Evolutionary conservation across 2,888 invertebrate species (phyloP).

Genomic region (Bedellia somnulentella): DNA sequence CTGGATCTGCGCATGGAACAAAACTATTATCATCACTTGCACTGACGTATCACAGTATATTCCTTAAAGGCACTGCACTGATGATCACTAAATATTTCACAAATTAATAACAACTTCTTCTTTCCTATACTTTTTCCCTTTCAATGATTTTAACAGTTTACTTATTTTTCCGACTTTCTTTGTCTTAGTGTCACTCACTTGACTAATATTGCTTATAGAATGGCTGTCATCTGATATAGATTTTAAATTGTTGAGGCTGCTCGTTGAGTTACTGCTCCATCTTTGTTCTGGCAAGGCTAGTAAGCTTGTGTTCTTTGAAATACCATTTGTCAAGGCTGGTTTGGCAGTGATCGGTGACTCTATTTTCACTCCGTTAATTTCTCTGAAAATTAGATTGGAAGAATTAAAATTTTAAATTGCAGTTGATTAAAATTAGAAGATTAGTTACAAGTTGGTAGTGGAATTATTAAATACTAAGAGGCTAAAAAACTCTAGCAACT

Average conservation of each 20-base stretch:
- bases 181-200: conserved; percentile 10
- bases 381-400: too few relatives aligned
- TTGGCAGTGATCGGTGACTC: too few relatives aligned
- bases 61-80: too few relatives aligned
- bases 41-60: too few relatives aligned
- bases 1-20: too few relatives aligned
- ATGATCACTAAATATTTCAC: too few relatives aligned
- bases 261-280: conserved; percentile 14
- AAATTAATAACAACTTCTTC: background rate
- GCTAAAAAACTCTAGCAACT: too few relatives aligned
- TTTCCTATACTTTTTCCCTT: conserved; percentile 3
- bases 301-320: background rate
- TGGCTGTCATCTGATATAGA: conserved; percentile 13
- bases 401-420: too few relatives aligned
- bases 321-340: too few relatives aligned
- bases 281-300: conserved; percentile 13
- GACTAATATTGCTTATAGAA: conserved; percentile 16
- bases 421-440: background rate
- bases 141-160: background rate
- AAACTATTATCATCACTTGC: too few relatives aligned
- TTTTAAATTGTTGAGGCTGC: conserved; percentile 13
- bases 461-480: background rate
- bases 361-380: too few relatives aligned
- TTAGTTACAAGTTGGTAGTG: background rate
- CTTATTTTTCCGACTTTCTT: background rate